Evolutionary conservation across 2,113 vertebrate genomes (phyloP).

Genomic region (Geococcyx californianus): DNA sequence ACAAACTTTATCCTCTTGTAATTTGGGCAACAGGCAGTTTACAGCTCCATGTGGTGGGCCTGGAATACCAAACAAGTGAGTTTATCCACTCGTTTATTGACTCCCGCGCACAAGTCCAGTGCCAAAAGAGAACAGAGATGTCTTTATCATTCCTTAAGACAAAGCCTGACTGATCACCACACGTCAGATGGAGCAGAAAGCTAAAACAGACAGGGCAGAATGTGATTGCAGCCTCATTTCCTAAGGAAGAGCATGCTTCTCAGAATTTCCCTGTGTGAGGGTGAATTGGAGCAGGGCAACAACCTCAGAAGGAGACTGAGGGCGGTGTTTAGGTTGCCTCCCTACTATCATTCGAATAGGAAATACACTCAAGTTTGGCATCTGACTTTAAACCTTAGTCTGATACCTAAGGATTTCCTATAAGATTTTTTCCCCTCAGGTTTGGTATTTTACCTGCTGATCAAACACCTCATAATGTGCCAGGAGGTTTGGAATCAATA

Average conservation of each 20-base stretch:
- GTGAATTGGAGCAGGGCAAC: neutral
- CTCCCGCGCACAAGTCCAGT: rapidly evolving
- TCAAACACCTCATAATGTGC: neutral
- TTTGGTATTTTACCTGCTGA: neutral
- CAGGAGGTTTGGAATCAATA: neutral
- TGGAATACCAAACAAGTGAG: neutral
- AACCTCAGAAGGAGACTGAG: neutral
- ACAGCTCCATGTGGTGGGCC: neutral
- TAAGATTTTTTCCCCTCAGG: neutral
- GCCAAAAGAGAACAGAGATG: neutral
- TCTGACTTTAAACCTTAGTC: neutral
- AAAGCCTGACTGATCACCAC: neutral
- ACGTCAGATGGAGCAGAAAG: neutral
- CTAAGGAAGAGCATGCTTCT: neutral
- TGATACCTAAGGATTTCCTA: neutral
- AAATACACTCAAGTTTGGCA: neutral
- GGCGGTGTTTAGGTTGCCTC: neutral
- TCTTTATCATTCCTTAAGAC: neutral
- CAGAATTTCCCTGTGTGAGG: neutral
- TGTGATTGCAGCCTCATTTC: neutral
- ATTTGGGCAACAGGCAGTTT: neutral
- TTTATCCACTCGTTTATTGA: neutral
- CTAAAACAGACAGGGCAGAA: neutral
- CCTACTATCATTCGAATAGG: neutral
- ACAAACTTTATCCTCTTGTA: neutral